Evolutionary conservation across 2,113 vertebrate genomes (phyloP), one percentile per base, ranked within the genome.

Genomic region (Agelaius tricolor): DNA sequence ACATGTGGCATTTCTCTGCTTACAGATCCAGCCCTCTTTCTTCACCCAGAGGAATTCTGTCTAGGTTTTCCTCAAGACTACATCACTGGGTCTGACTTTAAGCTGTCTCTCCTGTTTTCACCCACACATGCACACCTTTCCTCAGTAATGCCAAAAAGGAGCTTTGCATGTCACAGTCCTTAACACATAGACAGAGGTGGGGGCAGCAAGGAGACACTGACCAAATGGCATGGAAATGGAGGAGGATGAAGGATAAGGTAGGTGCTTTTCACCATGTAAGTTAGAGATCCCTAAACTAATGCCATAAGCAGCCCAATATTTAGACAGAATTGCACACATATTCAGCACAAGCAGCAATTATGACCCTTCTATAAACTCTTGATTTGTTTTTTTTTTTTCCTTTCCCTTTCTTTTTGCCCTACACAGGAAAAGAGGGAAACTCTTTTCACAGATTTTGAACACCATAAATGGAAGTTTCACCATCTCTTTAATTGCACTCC

Each of bases 151-250:
- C 31, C 33, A 13, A 63, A 52, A 27, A 84, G 24, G 31, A 58
- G 22, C 7, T 44, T 73, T 41, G 11, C 0, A 0, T n/a, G n/a
- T 41, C 54, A 68, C 0, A 0, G 5, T 28, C 63, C 41, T 44
- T 79, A 43, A 67, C 31, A 54, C 13, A 28, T 21, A 33, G 26
- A 37, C 15, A 74, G 63, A 87, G 68, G 12, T 79, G 11, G 6
- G 15, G 37, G 23, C 43, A 87, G 58, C 16, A 52, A 22, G 16
- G 30, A 91, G 7, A 88, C 9, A 21, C 19, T 39, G 67, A 66
- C 16, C 30, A 86, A 75, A 83, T 24, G 10, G 6, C 3, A 20
- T 62, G 23, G 35, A 87, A 87, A 69, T 13, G 41, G 24, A 82
- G 15, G 24, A 87, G 68, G 41, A 51, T 65, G 27, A 15, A 68